Evolutionary conservation across 2,113 vertebrate genomes (phyloP), one percentile per base, ranked within the genome.

Genomic region (Cebus imitator): DNA sequence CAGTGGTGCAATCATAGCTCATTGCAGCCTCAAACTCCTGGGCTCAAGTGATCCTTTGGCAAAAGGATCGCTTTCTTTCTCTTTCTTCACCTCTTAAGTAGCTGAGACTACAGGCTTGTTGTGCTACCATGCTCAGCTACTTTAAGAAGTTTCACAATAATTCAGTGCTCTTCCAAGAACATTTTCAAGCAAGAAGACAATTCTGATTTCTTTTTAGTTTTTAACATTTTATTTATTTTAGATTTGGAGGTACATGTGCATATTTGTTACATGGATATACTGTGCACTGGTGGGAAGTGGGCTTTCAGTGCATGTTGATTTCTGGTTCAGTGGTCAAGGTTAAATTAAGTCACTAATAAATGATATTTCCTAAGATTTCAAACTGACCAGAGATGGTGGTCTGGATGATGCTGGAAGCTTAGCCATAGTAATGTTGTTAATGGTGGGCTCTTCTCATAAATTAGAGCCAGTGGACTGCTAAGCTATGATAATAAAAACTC

Each of bases 81-180:
- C 37, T 37, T 37, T 37, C 61, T 64, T 27, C 30, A 27, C 61
- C 61, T 64, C 27, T 30, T 12, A 32, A 6, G 61, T 30, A 64
- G 27, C 61, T 64, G 61, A 30, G 61, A 64, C 61, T 30, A 64
- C 27, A 64, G 61, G 27, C 61, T 32, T 64, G 61, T 64, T 64
- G 61, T 13, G 61, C 61, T 64, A 64, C 61, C 27, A 64, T 64
- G 11, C 11, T 32, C 27, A 32, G 61, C 2, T 83, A 68, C 40
- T 55, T 80, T 48, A 86, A 87, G 72, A 94, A 43, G 35, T 80
- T 91, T 91, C 55, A 86, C 35, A 92, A 87, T 57, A 94, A 70
- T 87, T 79, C 48, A 82, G 0, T 50, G 40, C 11, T 25, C 61
- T 95, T 96, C 35, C n/a, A 37, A 90, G 50, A 37, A 11, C 6